Percentiles rank a stretch among this genome's conserved stretches.
These are phyloP conservation scores for Pleuronectes platessa DNA, from an alignment of 2,113 vertebrate species.

Conservation along the genomic window DNA sequence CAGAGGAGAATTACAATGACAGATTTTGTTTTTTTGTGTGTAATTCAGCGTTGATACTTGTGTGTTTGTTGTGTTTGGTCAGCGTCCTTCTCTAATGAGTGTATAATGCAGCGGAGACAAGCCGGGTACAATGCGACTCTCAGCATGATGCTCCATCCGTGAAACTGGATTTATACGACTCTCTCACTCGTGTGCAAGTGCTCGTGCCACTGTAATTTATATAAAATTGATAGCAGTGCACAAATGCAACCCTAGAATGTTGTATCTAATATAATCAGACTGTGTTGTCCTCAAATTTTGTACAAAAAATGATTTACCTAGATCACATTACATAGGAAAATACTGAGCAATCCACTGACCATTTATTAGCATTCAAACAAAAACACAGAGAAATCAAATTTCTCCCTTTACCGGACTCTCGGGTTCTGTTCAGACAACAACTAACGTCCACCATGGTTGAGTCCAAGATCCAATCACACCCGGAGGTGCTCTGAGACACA, in stretches of 20 bases:
- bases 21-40: background rate
- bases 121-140: constrained; percentile 32
- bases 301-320: background rate
- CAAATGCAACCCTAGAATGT: background rate
- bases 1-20: background rate
- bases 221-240: constrained; percentile 2
- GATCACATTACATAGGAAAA: background rate
- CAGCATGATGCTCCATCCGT: constrained; percentile 13
- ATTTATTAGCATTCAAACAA: background rate
- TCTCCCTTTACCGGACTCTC: too few species aligned
- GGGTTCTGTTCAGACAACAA: too few species aligned
- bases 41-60: constrained; percentile 1
- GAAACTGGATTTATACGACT: constrained; percentile 18
- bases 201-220: constrained; percentile 6
- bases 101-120: constrained; percentile 49
- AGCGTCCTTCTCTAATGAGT: constrained; percentile 33
- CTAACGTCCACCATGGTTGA: too few species aligned
- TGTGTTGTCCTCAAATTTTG: background rate
- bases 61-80: constrained; percentile 23
- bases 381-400: background rate
- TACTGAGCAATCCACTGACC: too few species aligned
- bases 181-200: constrained; percentile 22
- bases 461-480: too few species aligned
- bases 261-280: background rate
- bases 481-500: too few species aligned